Conservation (phyloP, 2,113 vertebrate species). For the Rhombomys opimus region DNA sequence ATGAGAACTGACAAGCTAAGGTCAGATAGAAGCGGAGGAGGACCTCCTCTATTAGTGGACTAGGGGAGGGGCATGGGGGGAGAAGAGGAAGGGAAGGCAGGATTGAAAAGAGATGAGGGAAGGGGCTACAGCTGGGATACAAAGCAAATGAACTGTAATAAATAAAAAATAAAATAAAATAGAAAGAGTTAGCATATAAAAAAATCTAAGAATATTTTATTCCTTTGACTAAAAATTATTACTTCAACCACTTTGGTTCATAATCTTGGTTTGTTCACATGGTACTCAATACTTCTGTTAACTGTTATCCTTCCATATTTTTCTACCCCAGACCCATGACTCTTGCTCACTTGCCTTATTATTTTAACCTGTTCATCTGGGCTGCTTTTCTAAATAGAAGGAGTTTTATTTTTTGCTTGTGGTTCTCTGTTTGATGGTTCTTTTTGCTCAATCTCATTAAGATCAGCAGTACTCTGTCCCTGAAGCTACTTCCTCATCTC, state of each 20-base stretch:
- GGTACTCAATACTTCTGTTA: not conserved
- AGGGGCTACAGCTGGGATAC: too few relatives aligned
- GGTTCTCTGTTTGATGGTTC: not conserved
- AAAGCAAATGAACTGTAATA: too few relatives aligned
- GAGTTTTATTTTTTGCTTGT: not conserved
- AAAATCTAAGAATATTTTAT: not conserved
- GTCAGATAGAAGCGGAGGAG: too few relatives aligned
- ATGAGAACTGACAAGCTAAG: too few relatives aligned
- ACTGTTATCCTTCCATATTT: not conserved
- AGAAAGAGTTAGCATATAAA: too few relatives aligned
- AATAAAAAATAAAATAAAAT: too few relatives aligned
- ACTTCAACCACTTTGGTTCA: not conserved
- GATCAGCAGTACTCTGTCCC: not conserved
- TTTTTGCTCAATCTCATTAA: not conserved
- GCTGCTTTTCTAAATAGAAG: not conserved
- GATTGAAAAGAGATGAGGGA: too few relatives aligned
- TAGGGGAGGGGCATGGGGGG: too few relatives aligned
- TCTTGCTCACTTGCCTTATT: not conserved
- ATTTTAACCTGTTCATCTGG: not conserved
- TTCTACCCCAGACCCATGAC: not conserved
- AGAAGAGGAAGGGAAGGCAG: too few relatives aligned
- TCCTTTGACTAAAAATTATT: not conserved
- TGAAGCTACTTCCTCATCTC: not conserved
- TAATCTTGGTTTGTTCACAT: not conserved
- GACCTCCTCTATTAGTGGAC: too few relatives aligned